phyloP scores from a whole-genome alignment of 2,888 invertebrate genomes.

The Drosophila algonquin region DNA sequence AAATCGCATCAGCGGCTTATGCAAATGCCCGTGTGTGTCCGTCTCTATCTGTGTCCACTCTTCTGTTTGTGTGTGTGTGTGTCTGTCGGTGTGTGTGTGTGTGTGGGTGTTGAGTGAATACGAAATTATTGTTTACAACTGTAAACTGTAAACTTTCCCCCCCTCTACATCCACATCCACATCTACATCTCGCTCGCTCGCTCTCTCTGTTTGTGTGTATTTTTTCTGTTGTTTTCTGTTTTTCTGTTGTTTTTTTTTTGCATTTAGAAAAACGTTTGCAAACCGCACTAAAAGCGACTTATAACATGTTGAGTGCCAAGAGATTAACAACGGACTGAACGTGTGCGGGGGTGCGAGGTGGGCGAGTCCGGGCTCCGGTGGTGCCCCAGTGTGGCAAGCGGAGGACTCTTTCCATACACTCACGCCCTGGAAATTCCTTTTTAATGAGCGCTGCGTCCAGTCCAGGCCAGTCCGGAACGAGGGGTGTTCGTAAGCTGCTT shows the following conservation, averaged over 20 bases:
- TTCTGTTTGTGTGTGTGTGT: slow-evolving; percentile 63
- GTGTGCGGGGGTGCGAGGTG: slow-evolving; percentile 29
- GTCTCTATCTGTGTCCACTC: slow-evolving; percentile 44
- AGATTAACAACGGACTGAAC: slow-evolving; percentile 71
- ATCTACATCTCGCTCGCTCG: background rate
- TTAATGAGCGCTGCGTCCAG: slow-evolving; percentile 72
- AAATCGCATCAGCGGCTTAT: slow-evolving; percentile 80
- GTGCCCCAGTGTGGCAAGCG: background rate
- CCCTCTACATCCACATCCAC: too few relatives aligned
- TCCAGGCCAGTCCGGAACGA: slow-evolving; percentile 38
- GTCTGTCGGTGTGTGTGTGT: slow-evolving; percentile 61
- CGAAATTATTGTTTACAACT: slow-evolving; percentile 80
- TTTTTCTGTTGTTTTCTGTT: slow-evolving; percentile 16
- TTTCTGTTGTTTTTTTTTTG: slow-evolving; percentile 26
- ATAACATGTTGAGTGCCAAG: slow-evolving; percentile 80
- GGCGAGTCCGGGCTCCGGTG: background rate
- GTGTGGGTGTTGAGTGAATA: slow-evolving; percentile 77
- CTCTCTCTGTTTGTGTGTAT: slow-evolving; percentile 18
- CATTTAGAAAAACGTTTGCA: slow-evolving; percentile 72
- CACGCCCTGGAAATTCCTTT: slow-evolving; percentile 73
- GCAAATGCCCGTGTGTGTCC: slow-evolving; percentile 60
- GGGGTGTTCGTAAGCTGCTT: slow-evolving; percentile 74
- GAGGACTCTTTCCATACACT: slow-evolving; percentile 19
- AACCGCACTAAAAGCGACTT: slow-evolving; percentile 81
- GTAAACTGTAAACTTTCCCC: slow-evolving; percentile 74